Base-by-base conservation (phyloP, 2,113 vertebrate genomes). In the Herpailurus yagouaroundi region DNA sequence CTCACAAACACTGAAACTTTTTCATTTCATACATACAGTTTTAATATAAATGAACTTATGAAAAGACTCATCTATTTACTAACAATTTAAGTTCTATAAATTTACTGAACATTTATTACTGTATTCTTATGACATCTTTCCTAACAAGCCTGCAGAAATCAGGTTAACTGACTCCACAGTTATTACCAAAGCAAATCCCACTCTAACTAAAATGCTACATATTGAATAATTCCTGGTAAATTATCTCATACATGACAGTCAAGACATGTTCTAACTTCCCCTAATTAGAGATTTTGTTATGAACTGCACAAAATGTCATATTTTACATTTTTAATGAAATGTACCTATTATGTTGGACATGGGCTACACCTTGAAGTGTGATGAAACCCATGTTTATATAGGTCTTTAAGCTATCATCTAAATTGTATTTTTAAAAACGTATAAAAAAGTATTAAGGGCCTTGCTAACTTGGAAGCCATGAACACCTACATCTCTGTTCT, bases 1-100 rank as follows among this genome's bases (percentile, higher is more conserved):
- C 84, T 92, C 89, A 98, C 86, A 98, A 98, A 95, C 57, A 97
- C 11, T 97, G 60, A 93, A 98, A 95, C 48, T 73, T 98, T 98
- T 82, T 92, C 77, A 95, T 95, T 93, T 97, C 57, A 80, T 96
- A 97, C 79, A 98, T 92, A 86, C 60, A 97, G 45, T 94, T 98
- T 95, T 95, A 98, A 96, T 71, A 97, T 23, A 97, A 95, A 64
- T 64, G 23, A 98, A 73, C 36, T 96, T 97, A 96, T 23, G 69
- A 27, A 80, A 94, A 97, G 86, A 6, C 18, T 68, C 83, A 95
- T 66, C 77, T 74, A 60, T 68, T 98, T 97, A 96, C 88, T 97
- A 97, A 98, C 88, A 98, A 60, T 94, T 94, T 85, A 93, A 98
- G 25, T 98, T 71, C 80, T 96, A 86, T 64, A 80, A 83, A 89